These are phyloP conservation scores for Dryomyza anilis DNA, from an alignment of 2,888 invertebrate species.

Conservation along the genomic window DNA sequence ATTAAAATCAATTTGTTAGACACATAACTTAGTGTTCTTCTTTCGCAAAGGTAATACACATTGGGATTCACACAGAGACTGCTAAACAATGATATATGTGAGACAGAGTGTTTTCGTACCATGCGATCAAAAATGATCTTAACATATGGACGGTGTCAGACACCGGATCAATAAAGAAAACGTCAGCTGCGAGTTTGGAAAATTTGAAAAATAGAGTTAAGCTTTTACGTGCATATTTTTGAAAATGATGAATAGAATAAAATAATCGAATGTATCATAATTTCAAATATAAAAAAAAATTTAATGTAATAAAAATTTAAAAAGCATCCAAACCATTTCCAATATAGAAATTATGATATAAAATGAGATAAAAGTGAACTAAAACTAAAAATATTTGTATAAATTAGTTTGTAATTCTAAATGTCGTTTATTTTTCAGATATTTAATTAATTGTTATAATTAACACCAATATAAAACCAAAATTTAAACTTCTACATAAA, in stretches of 20 bases:
- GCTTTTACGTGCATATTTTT: too few relatives aligned
- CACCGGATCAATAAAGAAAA: constrained; percentile 53
- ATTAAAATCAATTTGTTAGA: background rate
- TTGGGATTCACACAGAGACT: too few relatives aligned
- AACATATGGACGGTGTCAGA: constrained; percentile 51
- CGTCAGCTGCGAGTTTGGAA: constrained; percentile 52
- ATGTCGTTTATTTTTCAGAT: too few relatives aligned
- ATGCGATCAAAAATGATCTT: constrained; percentile 31
- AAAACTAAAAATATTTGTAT: background rate
- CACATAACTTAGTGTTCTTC: background rate
- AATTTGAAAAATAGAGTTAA: constrained; percentile 29
- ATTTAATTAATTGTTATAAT: too few relatives aligned
- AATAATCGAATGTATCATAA: background rate
- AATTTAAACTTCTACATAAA: too few relatives aligned
- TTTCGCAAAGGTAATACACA: background rate
- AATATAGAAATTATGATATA: background rate
- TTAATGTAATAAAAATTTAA: background rate
- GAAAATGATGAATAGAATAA: too few relatives aligned
- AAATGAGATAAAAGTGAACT: background rate
- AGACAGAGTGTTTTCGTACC: constrained; percentile 4
- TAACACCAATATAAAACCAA: too few relatives aligned
- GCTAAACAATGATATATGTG: background rate
- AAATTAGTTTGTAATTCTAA: too few relatives aligned
- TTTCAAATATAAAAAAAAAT: too few relatives aligned
- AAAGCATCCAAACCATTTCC: background rate